Conservation (phyloP, 2,888 invertebrate species). For the Cylindroiulus punctatus region DNA sequence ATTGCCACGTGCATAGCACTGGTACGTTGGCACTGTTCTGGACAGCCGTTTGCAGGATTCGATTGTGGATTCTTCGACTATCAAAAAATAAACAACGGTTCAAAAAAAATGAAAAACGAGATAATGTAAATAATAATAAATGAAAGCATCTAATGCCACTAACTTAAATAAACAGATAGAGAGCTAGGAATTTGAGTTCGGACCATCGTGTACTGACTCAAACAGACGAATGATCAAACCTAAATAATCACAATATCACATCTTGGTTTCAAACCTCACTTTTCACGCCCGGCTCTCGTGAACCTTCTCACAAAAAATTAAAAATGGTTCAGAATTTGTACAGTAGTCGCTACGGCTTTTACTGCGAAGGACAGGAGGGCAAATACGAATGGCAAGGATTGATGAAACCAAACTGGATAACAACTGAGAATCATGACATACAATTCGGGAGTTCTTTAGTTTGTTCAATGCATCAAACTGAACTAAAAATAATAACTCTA, state of each 20-base stretch:
- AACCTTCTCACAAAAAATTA: not conserved
- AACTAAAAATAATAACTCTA: no score
- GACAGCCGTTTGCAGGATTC: not conserved
- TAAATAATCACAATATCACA: slow-evolving; percentile 22
- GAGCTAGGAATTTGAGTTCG: slow-evolving; percentile 25
- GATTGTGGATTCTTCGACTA: not conserved
- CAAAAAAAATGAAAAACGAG: not conserved
- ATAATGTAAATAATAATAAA: not conserved
- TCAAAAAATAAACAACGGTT: slow-evolving; percentile 7
- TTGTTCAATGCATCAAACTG: not conserved
- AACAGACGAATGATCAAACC: slow-evolving; percentile 20
- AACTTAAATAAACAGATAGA: slow-evolving; percentile 19
- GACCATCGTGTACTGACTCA: not conserved
- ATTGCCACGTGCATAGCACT: not conserved
- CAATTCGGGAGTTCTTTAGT: not conserved
- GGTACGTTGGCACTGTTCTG: not conserved
- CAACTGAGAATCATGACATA: not conserved
- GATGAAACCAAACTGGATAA: not conserved
- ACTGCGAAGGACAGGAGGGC: not conserved
- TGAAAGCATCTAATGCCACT: not conserved
- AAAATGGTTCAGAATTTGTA: slow-evolving; percentile 1
- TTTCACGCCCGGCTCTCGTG: not conserved
- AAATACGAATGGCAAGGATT: not conserved
- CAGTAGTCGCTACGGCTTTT: not conserved
- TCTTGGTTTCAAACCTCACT: not conserved